Percentiles rank a stretch among this genome's conserved stretches.
Conservation (phyloP, 2,888 invertebrate genomes). For the Poecilobothrus nobilitatus region DNA sequence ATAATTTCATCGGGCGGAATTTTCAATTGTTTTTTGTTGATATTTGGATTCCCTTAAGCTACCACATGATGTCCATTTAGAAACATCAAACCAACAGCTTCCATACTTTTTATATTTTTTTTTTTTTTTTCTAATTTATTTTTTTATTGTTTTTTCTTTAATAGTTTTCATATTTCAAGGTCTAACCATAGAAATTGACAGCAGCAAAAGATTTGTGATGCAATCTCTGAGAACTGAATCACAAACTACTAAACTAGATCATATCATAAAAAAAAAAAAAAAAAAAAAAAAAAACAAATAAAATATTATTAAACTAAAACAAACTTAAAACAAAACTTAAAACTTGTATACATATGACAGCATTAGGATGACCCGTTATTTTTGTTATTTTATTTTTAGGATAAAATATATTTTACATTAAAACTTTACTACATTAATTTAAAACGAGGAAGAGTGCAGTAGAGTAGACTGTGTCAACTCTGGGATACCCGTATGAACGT, state of each 20-base stretch:
- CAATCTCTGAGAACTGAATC: neutral
- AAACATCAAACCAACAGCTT: neutral
- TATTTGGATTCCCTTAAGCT: neutral
- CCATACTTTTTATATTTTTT: neutral
- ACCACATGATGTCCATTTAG: neutral
- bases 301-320: no score
- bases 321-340: neutral
- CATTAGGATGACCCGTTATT: neutral
- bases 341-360: neutral
- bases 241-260: neutral
- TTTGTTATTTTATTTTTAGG: neutral
- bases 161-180: neutral
- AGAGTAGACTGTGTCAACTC: no score
- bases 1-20: neutral
- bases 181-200: slow-evolving; percentile 6
- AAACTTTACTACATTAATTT: no score
- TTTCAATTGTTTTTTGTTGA: neutral
- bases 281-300: no score
- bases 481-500: no score
- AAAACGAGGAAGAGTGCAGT: no score
- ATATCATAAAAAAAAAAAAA: neutral
- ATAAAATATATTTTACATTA: no score
- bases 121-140: neutral
- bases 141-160: neutral
- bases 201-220: neutral